A percentile compares a stretch with the other conserved stretches of the same genome.
Evolutionary conservation across 2,888 invertebrate genomes (phyloP).

Genomic region (Cephus runcator): DNA sequence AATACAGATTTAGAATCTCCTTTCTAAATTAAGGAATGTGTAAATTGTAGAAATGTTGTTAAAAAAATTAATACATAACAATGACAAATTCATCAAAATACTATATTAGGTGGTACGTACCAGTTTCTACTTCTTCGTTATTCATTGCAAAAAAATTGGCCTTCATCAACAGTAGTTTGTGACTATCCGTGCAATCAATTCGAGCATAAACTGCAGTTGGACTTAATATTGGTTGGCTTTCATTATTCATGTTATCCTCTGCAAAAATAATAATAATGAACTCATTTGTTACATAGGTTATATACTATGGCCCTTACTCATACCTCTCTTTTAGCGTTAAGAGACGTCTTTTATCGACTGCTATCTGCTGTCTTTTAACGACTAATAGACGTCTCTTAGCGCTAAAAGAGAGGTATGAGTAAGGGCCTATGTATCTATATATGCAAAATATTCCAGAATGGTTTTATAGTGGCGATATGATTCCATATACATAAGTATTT

Average conservation of each 20-base stretch:
- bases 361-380: no score
- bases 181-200: slow-evolving; percentile 73
- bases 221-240: slow-evolving; percentile 62
- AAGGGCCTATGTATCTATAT: neutral
- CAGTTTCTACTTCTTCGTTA: slow-evolving; percentile 40
- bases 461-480: neutral
- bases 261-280: slow-evolving; percentile 14
- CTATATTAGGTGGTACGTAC: neutral
- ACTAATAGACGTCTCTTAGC: no score
- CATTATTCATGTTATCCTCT: slow-evolving; percentile 48
- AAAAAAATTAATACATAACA: neutral
- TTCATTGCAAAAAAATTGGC: slow-evolving; percentile 76
- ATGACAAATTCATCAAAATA: neutral
- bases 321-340: no score
- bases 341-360: no score
- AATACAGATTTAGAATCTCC: no score
- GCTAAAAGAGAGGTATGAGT: no score
- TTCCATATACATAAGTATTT: neutral
- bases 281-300: neutral
- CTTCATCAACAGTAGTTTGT: slow-evolving; percentile 85
- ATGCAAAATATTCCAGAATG: neutral
- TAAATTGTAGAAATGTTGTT: neutral
- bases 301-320: no score
- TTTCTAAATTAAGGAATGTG: no score
- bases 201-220: slow-evolving; percentile 74